Evolutionary conservation across 2,797 vertebrate species (phyloP), one percentile per base, ranked within the genome.

Genomic region (Hapalemur alaotrensis): DNA sequence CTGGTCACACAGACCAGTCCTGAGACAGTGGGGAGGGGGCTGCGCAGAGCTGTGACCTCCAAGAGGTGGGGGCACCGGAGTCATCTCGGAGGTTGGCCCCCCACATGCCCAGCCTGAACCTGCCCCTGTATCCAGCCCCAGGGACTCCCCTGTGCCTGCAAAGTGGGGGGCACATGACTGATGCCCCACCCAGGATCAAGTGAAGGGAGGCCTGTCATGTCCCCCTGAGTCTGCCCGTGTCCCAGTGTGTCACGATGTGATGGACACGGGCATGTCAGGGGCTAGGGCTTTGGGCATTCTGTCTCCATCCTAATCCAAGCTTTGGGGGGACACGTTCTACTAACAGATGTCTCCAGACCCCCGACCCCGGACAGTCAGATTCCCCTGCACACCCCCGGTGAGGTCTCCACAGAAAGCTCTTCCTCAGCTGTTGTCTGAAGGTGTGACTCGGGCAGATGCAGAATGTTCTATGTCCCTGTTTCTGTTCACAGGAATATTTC

Each of bases 381-480:
- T 52, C 41, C 20, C 63, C 7, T 15, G 9, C 25, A 1, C 52
- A 25, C 7, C 54, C 28, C 32, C 9, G 6, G 23, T 1, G 7
- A 30, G 76, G 41, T 12, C 30, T 12, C 46, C 35, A 7, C n/a
- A 4, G 63, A 28, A 28, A 28, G n/a, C 41, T 63, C 30, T 35
- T 0, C 4, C 3, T 32, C 0, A 13, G 10, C 15, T 4, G 48
- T 2, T 17, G 38, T 69, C 72, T 38, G 32, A 54, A 18, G 57
- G 50, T 18, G 43, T 7, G 23, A 43, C 48, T 35, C 7, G 30
- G 41, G n/a, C 12, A 7, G 25, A 7, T 11, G 46, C 9, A n/a
- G 41, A 61, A 25, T 1, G 0, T 11, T 22, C 46, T 14, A 2
- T 10, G 10, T 43, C 25, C 10, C 59, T 0, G 0, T 4, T 46